These are phyloP conservation scores for Sarcophaga peregrina DNA, from an alignment of 1,140 invertebrate species.

Conservation along the genomic window DNA sequence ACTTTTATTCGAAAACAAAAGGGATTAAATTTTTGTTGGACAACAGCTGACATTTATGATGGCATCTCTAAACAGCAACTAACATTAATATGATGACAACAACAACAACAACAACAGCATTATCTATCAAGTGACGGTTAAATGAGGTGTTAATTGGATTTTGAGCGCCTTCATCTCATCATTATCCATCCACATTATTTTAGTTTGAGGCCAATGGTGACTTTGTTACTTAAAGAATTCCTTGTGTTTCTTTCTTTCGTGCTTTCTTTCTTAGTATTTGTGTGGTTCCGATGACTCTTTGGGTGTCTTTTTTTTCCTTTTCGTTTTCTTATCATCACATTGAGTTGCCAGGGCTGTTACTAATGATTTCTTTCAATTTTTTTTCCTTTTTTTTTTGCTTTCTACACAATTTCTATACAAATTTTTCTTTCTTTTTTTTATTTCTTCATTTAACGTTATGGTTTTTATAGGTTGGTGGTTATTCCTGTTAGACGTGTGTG, in stretches of 20 bases:
- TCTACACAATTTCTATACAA: neutral
- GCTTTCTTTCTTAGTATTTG: neutral
- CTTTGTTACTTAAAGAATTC: neutral
- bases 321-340: neutral
- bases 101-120: neutral
- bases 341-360: constrained; percentile 15
- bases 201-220: neutral
- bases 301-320: too few species aligned
- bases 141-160: constrained; percentile 38
- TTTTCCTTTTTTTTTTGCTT: neutral
- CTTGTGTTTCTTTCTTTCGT: neutral
- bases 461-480: neutral
- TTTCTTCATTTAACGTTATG: neutral
- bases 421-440: too few species aligned
- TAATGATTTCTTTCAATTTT: constrained; percentile 23
- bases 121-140: constrained; percentile 31
- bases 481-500: neutral
- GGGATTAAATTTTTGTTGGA: too few species aligned
- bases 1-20: too few species aligned
- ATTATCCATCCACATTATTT: constrained; percentile 17
- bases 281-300: too few species aligned
- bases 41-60: neutral
- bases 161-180: constrained; percentile 21
- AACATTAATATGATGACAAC: neutral
- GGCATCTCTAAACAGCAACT: constrained; percentile 5